Evolutionary conservation across 2,888 invertebrate genomes (phyloP), one percentile per base, ranked within the genome.

Genomic region (Eucera pruinosa): DNA sequence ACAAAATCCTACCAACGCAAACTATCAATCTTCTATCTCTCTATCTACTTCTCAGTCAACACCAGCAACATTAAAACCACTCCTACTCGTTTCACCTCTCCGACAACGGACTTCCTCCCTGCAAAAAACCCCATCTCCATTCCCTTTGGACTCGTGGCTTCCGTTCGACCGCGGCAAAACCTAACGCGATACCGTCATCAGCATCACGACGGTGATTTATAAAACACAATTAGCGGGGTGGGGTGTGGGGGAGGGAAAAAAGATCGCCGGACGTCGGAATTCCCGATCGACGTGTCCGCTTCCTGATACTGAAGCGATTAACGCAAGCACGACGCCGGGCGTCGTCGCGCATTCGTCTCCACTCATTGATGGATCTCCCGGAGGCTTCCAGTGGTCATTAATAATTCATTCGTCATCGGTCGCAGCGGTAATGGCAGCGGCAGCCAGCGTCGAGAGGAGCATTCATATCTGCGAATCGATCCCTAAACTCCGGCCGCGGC

Each of bases 331-430:
- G 75, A 62, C 73, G 73, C 68, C 27, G 54, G 68, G 64, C 67
- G 68, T 79, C 73, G 73, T 57, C 61, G 48, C 30, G 79, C 74
- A 57, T 72, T 72, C 65, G 43, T 68, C 39, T 66, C 57, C 54
- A 23, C 66, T 71, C 76, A 78, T 82, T 80, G 80, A 84, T 76
- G 76, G 78, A 82, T 83, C 77, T 78, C 47, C 39, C 65, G 47
- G 50, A 58, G 52, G 27, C 47, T 41, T 36, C 54, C 69, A 50
- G 55, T 70, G 80, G 86, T 88, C 91, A 91, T 91, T 88, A 91
- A 91, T 91, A 91, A 91, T 91, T 91, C 90, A 91, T 91, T 89
- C 87, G 86, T 91, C 90, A 90, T 90, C 89, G 71, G 81, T 62
- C 60, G 78, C 70, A 75, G 75, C 79, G 81, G 80, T 83, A 84